phyloP scores from a whole-genome alignment of 2,888 invertebrate species.

The Galeopsomyia nigrocyanea region DNA sequence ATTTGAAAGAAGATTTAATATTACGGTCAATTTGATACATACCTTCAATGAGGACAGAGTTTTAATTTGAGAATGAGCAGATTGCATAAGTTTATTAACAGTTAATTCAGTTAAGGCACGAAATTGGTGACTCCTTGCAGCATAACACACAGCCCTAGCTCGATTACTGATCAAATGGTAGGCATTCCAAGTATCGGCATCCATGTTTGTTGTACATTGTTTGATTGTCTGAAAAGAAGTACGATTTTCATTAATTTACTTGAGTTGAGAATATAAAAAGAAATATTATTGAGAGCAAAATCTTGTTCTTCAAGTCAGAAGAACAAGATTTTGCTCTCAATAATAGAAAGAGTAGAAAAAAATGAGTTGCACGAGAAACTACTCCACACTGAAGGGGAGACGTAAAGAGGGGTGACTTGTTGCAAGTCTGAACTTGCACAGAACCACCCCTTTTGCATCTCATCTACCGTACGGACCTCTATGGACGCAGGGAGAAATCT shows the following conservation, averaged over 20 bases:
- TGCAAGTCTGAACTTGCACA: constrained; percentile 60
- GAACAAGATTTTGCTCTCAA: background rate
- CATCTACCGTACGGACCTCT: constrained; percentile 3
- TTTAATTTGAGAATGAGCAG: constrained; percentile 70
- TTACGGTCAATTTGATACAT: constrained; percentile 37
- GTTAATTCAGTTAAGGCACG: constrained; percentile 76
- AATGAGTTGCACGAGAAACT: constrained; percentile 1
- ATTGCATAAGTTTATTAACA: constrained; percentile 75
- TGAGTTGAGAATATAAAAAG: background rate
- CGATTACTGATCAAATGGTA: constrained; percentile 78
- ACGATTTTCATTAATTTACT: constrained; percentile 1
- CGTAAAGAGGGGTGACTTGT: constrained; percentile 49
- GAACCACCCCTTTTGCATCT: constrained; percentile 48
- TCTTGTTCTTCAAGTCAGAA: background rate
- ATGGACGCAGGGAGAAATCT: background rate
- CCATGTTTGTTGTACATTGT: constrained; percentile 77
- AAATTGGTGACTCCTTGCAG: constrained; percentile 76
- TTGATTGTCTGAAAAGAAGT: constrained; percentile 69
- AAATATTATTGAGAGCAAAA: constrained; percentile 8
- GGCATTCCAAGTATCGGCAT: constrained; percentile 78
- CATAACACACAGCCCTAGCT: constrained; percentile 78
- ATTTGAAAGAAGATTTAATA: background rate
- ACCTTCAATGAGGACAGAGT: constrained; percentile 69
- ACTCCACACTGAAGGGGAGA: constrained; percentile 2
- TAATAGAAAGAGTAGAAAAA: no score